Evolutionary conservation across 2,113 vertebrate genomes (phyloP).

Genomic region (Eurystomus gularis): DNA sequence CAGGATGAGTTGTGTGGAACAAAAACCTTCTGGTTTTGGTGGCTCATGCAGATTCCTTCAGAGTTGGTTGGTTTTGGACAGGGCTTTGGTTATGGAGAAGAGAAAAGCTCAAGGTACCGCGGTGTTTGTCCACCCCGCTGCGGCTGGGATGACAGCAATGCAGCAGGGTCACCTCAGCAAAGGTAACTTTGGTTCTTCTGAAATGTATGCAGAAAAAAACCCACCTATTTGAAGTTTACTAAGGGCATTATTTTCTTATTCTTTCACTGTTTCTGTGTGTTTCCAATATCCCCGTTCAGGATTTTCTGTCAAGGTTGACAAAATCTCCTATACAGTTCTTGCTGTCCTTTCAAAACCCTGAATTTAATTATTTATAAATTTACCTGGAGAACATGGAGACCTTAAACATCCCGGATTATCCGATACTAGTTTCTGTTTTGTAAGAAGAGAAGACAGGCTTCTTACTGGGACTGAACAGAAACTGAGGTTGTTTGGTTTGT

Average conservation of each 20-base stretch:
- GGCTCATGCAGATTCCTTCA: neutral
- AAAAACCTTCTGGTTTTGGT: neutral
- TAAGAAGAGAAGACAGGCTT: neutral
- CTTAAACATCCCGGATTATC: neutral
- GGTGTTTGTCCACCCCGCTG: neutral
- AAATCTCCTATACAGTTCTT: neutral
- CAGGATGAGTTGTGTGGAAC: neutral
- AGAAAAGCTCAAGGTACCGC: rapidly evolving
- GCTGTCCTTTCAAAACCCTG: neutral
- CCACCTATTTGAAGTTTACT: neutral
- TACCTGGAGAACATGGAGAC: neutral
- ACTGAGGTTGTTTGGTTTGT: neutral
- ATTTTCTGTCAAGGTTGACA: neutral
- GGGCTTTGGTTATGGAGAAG: neutral
- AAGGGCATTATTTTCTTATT: neutral
- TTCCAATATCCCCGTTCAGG: neutral
- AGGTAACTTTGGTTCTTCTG: neutral
- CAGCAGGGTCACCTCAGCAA: neutral
- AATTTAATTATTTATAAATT: neutral
- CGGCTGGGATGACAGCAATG: rapidly evolving
- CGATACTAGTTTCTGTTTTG: neutral
- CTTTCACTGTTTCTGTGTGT: neutral
- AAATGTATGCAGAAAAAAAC: neutral
- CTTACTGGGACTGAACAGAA: neutral
- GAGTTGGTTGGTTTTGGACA: neutral